phyloP scores from a whole-genome alignment of 2,797 vertebrate genomes.

The Mormyrus proboscirostris region DNA sequence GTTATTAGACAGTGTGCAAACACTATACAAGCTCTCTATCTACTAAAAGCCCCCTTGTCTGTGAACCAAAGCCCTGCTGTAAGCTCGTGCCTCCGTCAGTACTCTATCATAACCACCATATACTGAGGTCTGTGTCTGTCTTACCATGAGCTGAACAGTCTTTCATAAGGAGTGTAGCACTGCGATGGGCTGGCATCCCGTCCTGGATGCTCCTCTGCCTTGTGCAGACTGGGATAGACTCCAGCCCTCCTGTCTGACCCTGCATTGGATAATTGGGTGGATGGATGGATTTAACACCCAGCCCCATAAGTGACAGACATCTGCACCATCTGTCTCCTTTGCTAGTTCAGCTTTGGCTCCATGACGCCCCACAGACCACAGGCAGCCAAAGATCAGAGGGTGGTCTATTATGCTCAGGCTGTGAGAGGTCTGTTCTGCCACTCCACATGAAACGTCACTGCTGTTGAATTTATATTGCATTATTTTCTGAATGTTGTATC shows the following conservation, averaged over 20 bases:
- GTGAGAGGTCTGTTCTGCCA: neutral
- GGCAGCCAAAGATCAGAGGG: neutral
- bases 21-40: neutral
- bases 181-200: neutral
- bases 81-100: neutral
- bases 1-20: neutral
- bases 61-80: neutral
- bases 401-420: neutral
- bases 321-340: neutral
- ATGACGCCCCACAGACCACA: neutral
- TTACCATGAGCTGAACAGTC: neutral
- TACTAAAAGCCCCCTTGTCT: neutral
- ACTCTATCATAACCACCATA: neutral
- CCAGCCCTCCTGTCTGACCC: neutral
- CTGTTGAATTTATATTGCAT: neutral
- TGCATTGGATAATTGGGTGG: neutral
- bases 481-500: neutral
- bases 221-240: neutral
- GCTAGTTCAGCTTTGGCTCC: neutral
- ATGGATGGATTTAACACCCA: neutral
- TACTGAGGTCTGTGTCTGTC: neutral
- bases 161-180: neutral
- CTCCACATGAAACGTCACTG: neutral
- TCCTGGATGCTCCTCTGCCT: neutral
- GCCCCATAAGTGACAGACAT: neutral